Percentiles rank a stretch among this genome's conserved stretches.
Evolutionary conservation across 2,888 invertebrate genomes (phyloP).

Genomic region (Drosophila algonquin): DNA sequence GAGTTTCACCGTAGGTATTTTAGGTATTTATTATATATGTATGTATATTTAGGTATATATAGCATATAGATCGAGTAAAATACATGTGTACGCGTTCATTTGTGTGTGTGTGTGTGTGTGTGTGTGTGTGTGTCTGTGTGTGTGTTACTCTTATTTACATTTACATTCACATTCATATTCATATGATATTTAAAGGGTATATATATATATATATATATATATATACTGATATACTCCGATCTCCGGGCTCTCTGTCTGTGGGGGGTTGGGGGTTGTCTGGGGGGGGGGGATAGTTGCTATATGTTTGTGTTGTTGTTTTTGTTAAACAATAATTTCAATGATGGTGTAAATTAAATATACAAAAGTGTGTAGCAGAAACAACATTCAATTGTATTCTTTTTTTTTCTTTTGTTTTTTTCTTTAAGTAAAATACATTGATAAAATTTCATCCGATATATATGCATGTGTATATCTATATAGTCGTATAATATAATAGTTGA

Average conservation of each 20-base stretch:
- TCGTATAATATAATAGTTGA: constrained; percentile 50
- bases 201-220: constrained; percentile 31
- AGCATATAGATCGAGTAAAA: constrained; percentile 64
- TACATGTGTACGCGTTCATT: constrained; percentile 52
- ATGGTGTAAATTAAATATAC: constrained; percentile 81
- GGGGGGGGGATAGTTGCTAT: not conserved
- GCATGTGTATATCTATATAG: constrained; percentile 32
- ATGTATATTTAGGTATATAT: constrained; percentile 20
- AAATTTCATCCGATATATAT: constrained; percentile 56
- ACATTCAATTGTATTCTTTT: constrained; percentile 33
- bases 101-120: constrained; percentile 45
- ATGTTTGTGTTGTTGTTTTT: not conserved
- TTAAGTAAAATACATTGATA: constrained; percentile 61
- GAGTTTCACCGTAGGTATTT: constrained; percentile 57
- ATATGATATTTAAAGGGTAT: constrained; percentile 23
- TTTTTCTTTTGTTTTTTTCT: constrained; percentile 30
- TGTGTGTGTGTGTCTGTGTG: constrained; percentile 19
- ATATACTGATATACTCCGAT: constrained; percentile 39
- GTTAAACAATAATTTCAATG: constrained; percentile 67
- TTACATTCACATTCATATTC: constrained; percentile 50
- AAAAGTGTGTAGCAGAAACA: constrained; percentile 47
- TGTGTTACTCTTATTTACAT: constrained; percentile 52
- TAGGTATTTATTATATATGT: constrained; percentile 28
- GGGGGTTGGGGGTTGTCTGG: not conserved
- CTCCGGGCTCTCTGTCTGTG: not conserved